Conservation (phyloP, 2,113 vertebrate genomes). For the Cercopithecus mona region DNA sequence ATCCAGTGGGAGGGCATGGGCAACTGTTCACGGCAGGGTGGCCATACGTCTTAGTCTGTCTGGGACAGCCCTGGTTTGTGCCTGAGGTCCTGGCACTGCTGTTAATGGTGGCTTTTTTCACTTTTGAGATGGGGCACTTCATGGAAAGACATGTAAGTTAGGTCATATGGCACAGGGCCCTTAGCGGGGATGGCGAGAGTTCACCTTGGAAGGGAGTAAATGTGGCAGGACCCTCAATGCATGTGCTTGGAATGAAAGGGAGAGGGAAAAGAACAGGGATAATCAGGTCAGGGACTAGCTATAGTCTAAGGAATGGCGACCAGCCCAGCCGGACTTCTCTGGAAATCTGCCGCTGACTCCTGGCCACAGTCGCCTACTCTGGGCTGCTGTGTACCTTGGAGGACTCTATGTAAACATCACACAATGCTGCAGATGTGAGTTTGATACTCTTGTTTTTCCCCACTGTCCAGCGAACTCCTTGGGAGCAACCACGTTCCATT, state of each 20-base stretch:
- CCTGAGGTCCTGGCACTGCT: neutral
- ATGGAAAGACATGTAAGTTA: neutral
- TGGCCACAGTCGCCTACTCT: too few relatives aligned
- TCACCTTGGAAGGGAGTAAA: neutral
- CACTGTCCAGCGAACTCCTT: neutral
- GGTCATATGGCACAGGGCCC: rapidly evolving
- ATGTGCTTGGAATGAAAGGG: neutral
- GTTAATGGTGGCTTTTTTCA: neutral
- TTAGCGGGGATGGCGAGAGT: neutral
- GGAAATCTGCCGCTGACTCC: neutral
- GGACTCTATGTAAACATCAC: neutral
- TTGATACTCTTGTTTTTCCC: neutral
- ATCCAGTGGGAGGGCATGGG: neutral
- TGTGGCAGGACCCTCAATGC: neutral
- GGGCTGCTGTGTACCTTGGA: neutral
- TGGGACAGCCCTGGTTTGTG: neutral
- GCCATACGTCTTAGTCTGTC: neutral
- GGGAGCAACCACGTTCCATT: neutral
- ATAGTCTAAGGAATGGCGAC: neutral
- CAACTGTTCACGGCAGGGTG: neutral
- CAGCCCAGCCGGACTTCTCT: too few relatives aligned
- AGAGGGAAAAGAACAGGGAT: neutral
- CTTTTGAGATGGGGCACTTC: neutral
- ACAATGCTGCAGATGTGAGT: too few relatives aligned
- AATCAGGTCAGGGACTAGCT: neutral